A percentile compares a stretch with the other conserved stretches of the same genome.
Evolutionary conservation across 2,888 invertebrate genomes (phyloP).

Genomic region (Patella pellucida): DNA sequence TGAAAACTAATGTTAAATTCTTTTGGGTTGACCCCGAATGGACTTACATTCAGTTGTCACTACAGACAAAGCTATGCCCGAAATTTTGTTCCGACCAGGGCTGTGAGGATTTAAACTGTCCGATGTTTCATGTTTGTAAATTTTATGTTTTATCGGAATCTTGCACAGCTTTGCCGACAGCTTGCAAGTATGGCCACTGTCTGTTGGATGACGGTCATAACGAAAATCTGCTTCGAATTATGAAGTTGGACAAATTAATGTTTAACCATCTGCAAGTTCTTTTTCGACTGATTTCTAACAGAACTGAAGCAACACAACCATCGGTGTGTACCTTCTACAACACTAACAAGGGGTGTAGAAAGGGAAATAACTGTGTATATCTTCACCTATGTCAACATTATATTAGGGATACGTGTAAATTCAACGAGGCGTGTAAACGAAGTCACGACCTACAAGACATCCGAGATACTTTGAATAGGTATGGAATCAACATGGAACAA

Average conservation of each 20-base stretch:
- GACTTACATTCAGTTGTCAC: not conserved
- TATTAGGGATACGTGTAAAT: constrained; percentile 18
- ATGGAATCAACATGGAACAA: not conserved
- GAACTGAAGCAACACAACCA: constrained; percentile 18
- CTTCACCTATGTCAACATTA: constrained; percentile 31
- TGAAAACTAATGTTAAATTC: too few relatives aligned
- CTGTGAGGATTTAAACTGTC: constrained; percentile 12
- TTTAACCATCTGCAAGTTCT: constrained; percentile 10
- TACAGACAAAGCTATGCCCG: not conserved
- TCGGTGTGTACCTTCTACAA: constrained; percentile 33
- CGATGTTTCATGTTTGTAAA: constrained; percentile 20
- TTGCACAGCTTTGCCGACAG: not conserved
- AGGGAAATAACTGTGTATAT: constrained; percentile 26
- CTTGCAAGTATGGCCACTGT: constrained; percentile 16
- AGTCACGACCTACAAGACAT: constrained; percentile 11
- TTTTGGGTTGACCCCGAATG: too few relatives aligned
- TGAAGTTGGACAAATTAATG: constrained; percentile 19
- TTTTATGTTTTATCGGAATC: constrained; percentile 20
- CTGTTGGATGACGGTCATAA: constrained; percentile 13
- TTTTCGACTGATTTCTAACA: constrained; percentile 1
- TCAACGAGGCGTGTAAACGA: not conserved
- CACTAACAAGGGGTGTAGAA: constrained; percentile 23
- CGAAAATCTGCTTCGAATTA: not conserved
- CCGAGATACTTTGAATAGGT: not conserved
- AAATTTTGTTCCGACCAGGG: not conserved